Base-by-base conservation (phyloP, 2,888 invertebrate species). In the Barypeithes pellucidus region DNA sequence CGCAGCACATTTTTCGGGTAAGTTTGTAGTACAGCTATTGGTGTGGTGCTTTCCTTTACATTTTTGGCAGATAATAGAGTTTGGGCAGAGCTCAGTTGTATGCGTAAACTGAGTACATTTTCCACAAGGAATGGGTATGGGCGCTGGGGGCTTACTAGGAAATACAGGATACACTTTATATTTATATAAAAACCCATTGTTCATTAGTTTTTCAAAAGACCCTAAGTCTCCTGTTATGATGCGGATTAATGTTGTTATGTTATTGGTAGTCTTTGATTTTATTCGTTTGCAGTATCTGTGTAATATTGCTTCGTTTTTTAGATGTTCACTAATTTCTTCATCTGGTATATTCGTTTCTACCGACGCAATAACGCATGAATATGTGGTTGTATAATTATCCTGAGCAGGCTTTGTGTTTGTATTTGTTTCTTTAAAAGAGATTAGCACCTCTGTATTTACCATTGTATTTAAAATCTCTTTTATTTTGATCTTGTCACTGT, bases 231-330 rank as follows among this genome's bases (percentile, higher is more conserved):
- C 59, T 14, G 61, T 67, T 43, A 67, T 72, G 11, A 72, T 50
- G 57, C 67, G 36, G 12, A 67, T 67, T 20, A 61, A 62, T 2
- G 45, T 24, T 8, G 62, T 43, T 12, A 52, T 24, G 22, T 45
- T 72, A 41, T 33, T 47, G 24, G 67, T 54, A 9, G 50, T 22
- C 29, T 47, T 33, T 33, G 67, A 43, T 20, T 45, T 43, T 20
- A 72, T 62, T 67, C 43, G 59, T 43, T 61, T 67, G 45, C 67
- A 72, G 18, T 41, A 72, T 73, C 59, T 8, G 39, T 63, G 57
- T 52, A 61, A 22, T 65, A 36, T 36, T 47, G 36, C 8, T 45
- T 66, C 22, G 14, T 22, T 65, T 33, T 22, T 14, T 24, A 71
- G 57, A 29, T 52, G 54, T 20, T 52, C 39, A 43, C 63, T 57